These are phyloP conservation scores for Echinometra lucunter DNA, from an alignment of 53 echinoderm and acorn worm genomes.

Conservation along the genomic window DNA sequence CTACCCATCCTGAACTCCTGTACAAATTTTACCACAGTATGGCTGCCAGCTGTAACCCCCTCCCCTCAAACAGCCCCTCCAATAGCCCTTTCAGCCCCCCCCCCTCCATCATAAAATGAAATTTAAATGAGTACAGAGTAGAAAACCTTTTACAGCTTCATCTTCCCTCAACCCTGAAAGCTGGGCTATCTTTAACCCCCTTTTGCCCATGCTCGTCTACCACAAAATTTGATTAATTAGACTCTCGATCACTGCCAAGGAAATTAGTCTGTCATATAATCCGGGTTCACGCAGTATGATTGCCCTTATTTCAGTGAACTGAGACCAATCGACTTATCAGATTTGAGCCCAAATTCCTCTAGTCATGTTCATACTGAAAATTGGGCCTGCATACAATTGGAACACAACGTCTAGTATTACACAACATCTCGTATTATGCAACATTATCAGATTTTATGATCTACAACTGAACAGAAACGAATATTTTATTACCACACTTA, in stretches of 20 bases:
- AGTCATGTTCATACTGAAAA: background rate
- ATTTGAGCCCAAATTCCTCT: background rate
- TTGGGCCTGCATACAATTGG: background rate
- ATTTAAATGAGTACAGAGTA: no score
- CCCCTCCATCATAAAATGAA: no score
- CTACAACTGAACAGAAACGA: no score
- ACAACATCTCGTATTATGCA: no score
- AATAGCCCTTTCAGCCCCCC: background rate
- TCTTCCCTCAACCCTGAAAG: background rate
- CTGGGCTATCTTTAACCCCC: constrained; percentile 16
- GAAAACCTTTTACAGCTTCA: no score
- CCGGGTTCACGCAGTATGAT: background rate
- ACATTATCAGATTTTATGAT: background rate
- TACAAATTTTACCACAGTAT: no score
- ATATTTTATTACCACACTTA: no score
- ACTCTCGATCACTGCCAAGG: constrained; percentile 23
- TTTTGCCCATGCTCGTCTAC: background rate
- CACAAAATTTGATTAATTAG: constrained; percentile 16
- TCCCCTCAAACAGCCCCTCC: background rate
- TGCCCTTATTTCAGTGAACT: background rate
- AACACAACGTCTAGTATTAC: background rate
- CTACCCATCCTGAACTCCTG: no score
- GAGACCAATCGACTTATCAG: background rate
- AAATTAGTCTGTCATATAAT: background rate
- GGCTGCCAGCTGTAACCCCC: no score